A percentile compares a stretch with the other conserved stretches of the same genome.
Evolutionary conservation across 2,113 vertebrate genomes (phyloP).

Genomic region (Sinocyclocheilus anophthalmus): DNA sequence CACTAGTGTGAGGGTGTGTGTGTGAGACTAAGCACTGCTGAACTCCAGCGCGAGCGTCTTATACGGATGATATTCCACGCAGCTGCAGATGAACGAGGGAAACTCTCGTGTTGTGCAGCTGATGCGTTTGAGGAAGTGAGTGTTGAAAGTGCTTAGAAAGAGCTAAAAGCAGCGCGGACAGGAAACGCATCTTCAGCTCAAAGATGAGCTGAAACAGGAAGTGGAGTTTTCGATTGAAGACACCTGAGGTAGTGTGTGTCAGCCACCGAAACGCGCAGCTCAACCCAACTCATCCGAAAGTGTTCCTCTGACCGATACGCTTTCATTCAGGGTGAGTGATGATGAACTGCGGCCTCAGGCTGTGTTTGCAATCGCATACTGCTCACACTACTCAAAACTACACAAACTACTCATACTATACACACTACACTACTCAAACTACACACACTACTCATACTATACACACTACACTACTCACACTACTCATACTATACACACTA

Average conservation of each 20-base stretch:
- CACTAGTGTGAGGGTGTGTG: background rate
- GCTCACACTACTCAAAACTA: background rate
- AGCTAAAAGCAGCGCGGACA: constrained; percentile 34
- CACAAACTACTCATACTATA: too few relatives aligned
- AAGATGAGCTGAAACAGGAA: constrained; percentile 46
- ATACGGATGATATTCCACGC: background rate
- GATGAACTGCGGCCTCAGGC: background rate
- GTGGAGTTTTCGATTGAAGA: constrained; percentile 8
- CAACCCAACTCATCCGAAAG: background rate
- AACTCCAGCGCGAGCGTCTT: too few relatives aligned
- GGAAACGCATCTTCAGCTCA: constrained; percentile 16
- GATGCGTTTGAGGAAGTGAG: constrained; percentile 51
- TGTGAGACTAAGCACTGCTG: too few relatives aligned
- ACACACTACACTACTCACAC: too few relatives aligned
- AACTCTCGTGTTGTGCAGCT: constrained; percentile 25
- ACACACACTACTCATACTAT: too few relatives aligned
- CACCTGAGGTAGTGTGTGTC: constrained; percentile 16
- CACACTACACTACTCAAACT: too few relatives aligned
- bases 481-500: too few relatives aligned
- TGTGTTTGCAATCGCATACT: background rate
- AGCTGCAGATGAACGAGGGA: background rate
- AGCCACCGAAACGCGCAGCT: background rate
- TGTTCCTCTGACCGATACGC: background rate
- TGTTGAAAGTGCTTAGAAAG: constrained; percentile 53
- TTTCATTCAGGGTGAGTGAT: background rate